Conservation (phyloP, 2,888 invertebrate genomes). For the Tetheella fluctuosa region DNA sequence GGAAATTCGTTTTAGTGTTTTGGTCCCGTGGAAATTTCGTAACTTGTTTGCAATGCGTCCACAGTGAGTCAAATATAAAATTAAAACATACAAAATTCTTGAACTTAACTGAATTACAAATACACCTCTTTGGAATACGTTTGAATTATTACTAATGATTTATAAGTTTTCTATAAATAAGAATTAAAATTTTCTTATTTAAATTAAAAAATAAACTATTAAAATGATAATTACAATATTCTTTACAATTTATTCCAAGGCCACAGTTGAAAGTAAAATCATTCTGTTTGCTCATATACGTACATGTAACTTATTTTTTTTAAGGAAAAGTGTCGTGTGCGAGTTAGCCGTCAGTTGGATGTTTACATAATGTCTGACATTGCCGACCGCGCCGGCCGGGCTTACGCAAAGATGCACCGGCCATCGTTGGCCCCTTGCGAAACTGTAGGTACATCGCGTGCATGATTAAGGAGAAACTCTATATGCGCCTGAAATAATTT, state of each 20-base stretch:
- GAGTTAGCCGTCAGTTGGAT: constrained; percentile 42
- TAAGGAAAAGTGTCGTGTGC: constrained; percentile 27
- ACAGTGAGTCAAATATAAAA: constrained; percentile 48
- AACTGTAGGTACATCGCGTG: constrained; percentile 43
- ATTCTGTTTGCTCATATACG: background rate
- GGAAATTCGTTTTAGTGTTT: constrained; percentile 63
- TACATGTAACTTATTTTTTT: constrained; percentile 11
- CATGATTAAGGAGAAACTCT: constrained; percentile 37
- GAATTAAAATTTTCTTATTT: too few relatives aligned
- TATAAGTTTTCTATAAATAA: background rate
- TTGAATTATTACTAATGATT: background rate
- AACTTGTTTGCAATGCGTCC: constrained; percentile 43
- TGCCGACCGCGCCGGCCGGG: constrained; percentile 38
- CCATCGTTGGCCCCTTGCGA: constrained; percentile 51
- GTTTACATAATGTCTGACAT: constrained; percentile 69
- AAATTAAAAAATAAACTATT: too few relatives aligned
- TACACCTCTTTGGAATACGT: constrained; percentile 12
- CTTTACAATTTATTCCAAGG: background rate
- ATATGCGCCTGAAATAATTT: background rate
- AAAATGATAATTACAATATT: too few relatives aligned
- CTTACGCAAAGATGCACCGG: constrained; percentile 72
- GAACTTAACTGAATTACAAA: constrained; percentile 30
- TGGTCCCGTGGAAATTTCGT: constrained; percentile 56
- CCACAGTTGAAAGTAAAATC: background rate
- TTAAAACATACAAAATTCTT: constrained; percentile 47